A percentile compares a stretch with the other conserved stretches of the same genome.
phyloP scores from a whole-genome alignment of 2,113 vertebrate species.

The Odobenus rosmarus region DNA sequence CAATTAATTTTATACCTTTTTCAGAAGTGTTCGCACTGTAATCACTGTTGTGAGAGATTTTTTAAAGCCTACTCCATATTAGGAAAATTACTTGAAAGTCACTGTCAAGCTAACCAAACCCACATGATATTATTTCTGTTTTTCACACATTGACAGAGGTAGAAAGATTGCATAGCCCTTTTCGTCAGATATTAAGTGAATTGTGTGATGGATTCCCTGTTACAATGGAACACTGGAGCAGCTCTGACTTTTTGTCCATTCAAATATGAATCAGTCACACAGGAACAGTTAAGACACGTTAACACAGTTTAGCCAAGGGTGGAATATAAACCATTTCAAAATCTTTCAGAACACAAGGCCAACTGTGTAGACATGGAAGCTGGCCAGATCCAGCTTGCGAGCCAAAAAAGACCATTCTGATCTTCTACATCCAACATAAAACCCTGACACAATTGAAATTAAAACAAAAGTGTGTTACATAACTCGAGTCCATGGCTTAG shows the following conservation, averaged over 20 bases:
- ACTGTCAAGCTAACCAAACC: not conserved
- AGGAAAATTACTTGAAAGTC: conserved; percentile 21
- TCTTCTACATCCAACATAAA: not conserved
- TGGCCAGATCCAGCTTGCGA: not conserved
- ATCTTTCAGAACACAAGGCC: not conserved
- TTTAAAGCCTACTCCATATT: not conserved
- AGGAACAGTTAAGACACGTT: not conserved
- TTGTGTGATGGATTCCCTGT: not conserved
- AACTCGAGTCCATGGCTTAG: not conserved
- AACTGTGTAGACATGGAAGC: not conserved
- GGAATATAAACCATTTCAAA: not conserved
- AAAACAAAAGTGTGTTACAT: not conserved
- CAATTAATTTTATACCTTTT: not conserved
- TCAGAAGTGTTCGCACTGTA: not conserved
- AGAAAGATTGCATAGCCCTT: not conserved
- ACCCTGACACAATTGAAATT: not conserved
- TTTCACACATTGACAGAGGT: not conserved
- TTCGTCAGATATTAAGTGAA: not conserved
- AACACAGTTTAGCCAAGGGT: not conserved
- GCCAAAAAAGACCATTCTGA: not conserved
- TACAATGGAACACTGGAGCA: not conserved
- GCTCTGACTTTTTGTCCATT: not conserved
- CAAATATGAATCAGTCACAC: not conserved
- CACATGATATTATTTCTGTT: not conserved
- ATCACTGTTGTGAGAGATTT: not conserved